A percentile compares a stretch with the other conserved stretches of the same genome.
Evolutionary conservation across 2,888 invertebrate genomes (phyloP).

Genomic region (Schrankia costaestrigalis): DNA sequence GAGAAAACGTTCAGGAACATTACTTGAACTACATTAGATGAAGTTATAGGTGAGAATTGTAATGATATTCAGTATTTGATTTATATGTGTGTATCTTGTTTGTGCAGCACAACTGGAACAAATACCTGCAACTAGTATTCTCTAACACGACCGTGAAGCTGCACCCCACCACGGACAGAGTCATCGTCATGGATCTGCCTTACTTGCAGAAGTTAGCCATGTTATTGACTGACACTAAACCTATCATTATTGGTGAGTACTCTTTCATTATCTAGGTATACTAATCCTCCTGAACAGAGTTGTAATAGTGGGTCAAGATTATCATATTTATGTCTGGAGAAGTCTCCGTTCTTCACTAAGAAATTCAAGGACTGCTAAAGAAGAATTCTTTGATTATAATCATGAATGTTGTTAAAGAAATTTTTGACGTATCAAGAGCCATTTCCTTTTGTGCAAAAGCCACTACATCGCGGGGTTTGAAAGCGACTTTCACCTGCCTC

Average conservation of each 20-base stretch:
- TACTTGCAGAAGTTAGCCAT: slow-evolving; percentile 82
- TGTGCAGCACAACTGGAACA: slow-evolving; percentile 83
- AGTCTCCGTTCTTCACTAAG: no score
- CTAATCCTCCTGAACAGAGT: neutral
- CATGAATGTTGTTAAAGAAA: no score
- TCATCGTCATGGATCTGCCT: slow-evolving; percentile 84
- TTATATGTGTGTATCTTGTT: neutral
- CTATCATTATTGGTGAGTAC: slow-evolving; percentile 77
- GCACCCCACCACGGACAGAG: slow-evolving; percentile 71
- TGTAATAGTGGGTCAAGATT: neutral
- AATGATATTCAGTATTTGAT: no score
- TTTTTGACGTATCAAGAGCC: no score
- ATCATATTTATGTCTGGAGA: no score
- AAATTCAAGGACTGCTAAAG: no score
- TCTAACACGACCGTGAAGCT: slow-evolving; percentile 79
- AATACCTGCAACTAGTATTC: slow-evolving; percentile 81
- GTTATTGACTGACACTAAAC: slow-evolving; percentile 76
- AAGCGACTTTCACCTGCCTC: no score
- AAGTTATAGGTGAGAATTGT: neutral
- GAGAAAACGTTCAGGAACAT: no score
- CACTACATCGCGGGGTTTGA: no score
- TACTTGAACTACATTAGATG: no score
- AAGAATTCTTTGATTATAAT: no score
- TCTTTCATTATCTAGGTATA: neutral
- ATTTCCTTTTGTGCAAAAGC: no score